A percentile compares a stretch with the other conserved stretches of the same genome.
phyloP scores from a whole-genome alignment of 1,140 invertebrate species.

The Amyelois transitella region DNA sequence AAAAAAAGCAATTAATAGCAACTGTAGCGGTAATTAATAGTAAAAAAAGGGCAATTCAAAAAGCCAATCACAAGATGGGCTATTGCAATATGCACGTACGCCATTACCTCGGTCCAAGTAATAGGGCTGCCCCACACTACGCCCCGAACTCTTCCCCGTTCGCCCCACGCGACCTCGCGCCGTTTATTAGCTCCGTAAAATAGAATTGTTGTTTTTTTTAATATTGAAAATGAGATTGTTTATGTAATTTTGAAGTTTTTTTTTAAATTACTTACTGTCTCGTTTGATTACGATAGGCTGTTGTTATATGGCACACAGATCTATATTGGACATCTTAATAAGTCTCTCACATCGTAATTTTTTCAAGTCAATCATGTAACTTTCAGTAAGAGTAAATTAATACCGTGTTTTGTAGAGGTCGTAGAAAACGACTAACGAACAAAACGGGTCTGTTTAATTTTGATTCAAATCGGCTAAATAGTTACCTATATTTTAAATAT shows the following conservation, averaged over 20 bases:
- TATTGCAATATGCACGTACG: conserved; percentile 23
- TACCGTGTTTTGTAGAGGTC: too few relatives aligned
- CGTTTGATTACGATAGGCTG: too few relatives aligned
- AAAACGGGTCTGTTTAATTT: too few relatives aligned
- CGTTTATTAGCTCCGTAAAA: conserved; percentile 1
- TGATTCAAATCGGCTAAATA: too few relatives aligned
- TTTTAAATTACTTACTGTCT: not conserved
- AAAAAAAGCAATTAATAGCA: conserved; percentile 6
- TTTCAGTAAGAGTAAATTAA: too few relatives aligned
- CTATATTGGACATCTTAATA: too few relatives aligned
- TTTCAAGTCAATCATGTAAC: too few relatives aligned
- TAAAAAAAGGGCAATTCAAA: conserved; percentile 10
- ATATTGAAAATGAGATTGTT: conserved; percentile 3
- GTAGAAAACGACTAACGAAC: too few relatives aligned
- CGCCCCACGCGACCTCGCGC: not conserved
- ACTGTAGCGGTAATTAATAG: not conserved
- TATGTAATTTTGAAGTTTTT: not conserved
- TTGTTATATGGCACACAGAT: too few relatives aligned
- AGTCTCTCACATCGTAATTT: too few relatives aligned
- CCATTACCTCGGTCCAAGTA: conserved; percentile 15
- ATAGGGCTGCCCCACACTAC: not conserved
- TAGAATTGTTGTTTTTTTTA: conserved; percentile 2
- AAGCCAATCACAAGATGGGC: conserved; percentile 22
- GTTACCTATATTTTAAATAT: too few relatives aligned
- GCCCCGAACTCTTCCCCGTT: not conserved